Evolutionary conservation across 2,888 invertebrate genomes (phyloP), one percentile per base, ranked within the genome.

Genomic region (Habrosyne pyritoides): DNA sequence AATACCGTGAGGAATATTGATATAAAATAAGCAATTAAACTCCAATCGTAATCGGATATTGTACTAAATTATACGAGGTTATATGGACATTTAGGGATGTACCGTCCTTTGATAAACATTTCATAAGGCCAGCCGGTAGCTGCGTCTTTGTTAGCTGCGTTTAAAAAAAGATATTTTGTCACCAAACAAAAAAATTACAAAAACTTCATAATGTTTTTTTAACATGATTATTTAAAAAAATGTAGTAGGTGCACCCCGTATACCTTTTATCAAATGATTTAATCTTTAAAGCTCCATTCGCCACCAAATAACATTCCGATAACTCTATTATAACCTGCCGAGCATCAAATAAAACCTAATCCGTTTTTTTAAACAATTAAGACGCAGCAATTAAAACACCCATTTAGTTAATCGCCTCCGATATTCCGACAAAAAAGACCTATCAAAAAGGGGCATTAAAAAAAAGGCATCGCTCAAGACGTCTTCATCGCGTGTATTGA

Each of bases 371-470:
- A 2, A 79, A 83, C 84, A 83, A 85, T 86, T 83, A 84, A 83
- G 77, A 68, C 57, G 57, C 56, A 66, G 75, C 84, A 83, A 87
- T 86, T 88, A 87, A 87, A 83, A 68, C 63, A 66, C 63, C 79
- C 78, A 79, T 83, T 82, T 75, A 74, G 77, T 83, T 83, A 83
- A 87, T 87, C 79, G 84, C 59, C 64, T 63, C 60, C 60, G 18
- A 50, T 61, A 54, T 60, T 58, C 57, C 50, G 56, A 67, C 71
- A 84, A 86, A 85, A 83, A 76, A 51, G 53, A 55, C 54, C 67
- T 0, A 42, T n/a, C 69, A 77, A 82, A 82, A 80, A 73, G 61
- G 58, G 22, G 50, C 54, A 21, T 21, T 10, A 47, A 18, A 50
- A 50, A 59, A 64, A 68, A 66, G 68, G 69, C 63, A 57, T 61